A percentile compares a stretch with the other conserved stretches of the same genome.
Evolutionary conservation across 2,113 vertebrate genomes (phyloP).

Genomic region (Archocentrus centrarchus): DNA sequence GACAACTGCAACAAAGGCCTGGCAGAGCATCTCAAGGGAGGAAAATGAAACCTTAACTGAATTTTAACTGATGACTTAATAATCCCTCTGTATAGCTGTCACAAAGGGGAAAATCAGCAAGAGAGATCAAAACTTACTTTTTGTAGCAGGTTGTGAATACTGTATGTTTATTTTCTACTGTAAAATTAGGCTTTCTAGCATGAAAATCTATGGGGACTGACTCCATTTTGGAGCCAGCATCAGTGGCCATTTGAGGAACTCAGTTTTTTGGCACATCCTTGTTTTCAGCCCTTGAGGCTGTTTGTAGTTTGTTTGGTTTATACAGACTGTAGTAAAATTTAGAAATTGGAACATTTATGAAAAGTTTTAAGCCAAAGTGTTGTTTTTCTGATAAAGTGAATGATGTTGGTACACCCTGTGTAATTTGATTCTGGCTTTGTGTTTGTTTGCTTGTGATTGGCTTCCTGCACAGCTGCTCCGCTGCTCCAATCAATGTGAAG

Average conservation of each 20-base stretch:
- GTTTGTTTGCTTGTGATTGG: not conserved
- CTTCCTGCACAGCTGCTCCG: not conserved
- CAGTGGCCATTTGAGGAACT: not conserved
- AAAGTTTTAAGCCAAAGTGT: not conserved
- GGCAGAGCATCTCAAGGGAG: no score
- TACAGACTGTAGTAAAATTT: not conserved
- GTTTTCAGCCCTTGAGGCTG: not conserved
- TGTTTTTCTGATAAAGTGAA: not conserved
- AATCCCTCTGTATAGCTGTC: not conserved
- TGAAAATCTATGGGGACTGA: no score
- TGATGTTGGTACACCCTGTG: not conserved
- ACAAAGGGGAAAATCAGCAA: not conserved
- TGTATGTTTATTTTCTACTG: not conserved
- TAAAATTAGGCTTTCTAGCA: not conserved
- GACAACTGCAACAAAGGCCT: not conserved
- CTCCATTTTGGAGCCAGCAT: not conserved
- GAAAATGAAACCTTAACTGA: not conserved
- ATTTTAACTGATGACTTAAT: not conserved
- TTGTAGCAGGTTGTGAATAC: not conserved
- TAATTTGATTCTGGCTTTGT: not conserved
- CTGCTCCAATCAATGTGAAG: constrained; percentile 3
- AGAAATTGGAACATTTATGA: not conserved
- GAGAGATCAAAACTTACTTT: not conserved
- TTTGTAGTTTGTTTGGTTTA: not conserved
- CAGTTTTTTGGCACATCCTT: not conserved